Base-by-base conservation (phyloP, 1,140 invertebrate species). In the Drosophila novamexicana region DNA sequence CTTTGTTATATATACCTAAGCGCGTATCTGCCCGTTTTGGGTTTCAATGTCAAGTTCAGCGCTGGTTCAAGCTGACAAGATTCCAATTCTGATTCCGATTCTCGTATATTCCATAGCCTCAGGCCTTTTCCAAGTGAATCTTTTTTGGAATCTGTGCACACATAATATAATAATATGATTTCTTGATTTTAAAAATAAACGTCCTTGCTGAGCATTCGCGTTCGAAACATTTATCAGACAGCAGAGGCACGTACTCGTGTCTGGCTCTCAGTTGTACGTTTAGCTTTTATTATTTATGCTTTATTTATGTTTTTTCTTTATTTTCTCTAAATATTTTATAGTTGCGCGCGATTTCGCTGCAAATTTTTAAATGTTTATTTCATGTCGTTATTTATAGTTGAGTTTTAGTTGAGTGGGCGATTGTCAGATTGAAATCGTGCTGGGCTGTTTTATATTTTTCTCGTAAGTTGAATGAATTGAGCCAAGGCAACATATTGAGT, bases 41-140 rank as follows among this genome's bases (percentile, higher is more conserved):
- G 52, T 76, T 88, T 88, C 83, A 88, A 83, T 88, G 83, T 88
- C 83, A 88, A 88, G 83, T 88, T 88, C 84, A 88, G 44, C 54
- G n/a, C 54, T 37, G 66, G 14, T 75, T 64, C 29, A 71, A 78
- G 52, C 77, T 52, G 66, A 69, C 63, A 53, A 29, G 22, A 29
- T 29, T 29, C 22, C 22, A 1, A 22, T 22, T 22, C 71, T 62
- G 68, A 42, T 50, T 59, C 39, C 29, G 32, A 37, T 45, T 50
- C 37, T 58, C 63, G 66, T 56, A 76, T 59, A 77, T 69, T 73
- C 74, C 47, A 62, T 44, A n/a, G 49, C 22, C 16, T 53, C 32
- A 44, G 52, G 40, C 39, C 7, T 12, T 36, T 49, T 57, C 8
- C 22, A 59, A 66, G 37, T 40, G 18, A 42, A 42, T 53, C 8